Conservation (phyloP, 2,113 vertebrate genomes). For the Bucco capensis region DNA sequence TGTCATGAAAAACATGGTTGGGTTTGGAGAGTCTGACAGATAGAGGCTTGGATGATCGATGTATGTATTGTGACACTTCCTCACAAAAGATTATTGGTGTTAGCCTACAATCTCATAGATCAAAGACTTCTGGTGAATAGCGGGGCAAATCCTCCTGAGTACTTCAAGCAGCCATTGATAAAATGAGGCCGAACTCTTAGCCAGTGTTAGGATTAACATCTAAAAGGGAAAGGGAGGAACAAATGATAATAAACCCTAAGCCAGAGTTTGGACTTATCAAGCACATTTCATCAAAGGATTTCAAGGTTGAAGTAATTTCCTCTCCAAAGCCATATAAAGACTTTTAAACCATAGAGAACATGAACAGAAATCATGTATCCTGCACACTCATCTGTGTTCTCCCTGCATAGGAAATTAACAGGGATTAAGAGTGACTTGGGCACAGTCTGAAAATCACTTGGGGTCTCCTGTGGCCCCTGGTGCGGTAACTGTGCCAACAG, state of each 20-base stretch:
- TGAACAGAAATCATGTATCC: neutral
- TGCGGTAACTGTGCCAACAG: too few species aligned
- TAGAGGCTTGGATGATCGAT: conserved; percentile 37
- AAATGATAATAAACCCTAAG: neutral
- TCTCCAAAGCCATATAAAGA: neutral
- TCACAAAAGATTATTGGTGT: conserved; percentile 26
- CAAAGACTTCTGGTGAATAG: conserved; percentile 26
- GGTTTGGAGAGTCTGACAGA: conserved; percentile 41
- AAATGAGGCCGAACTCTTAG: neutral
- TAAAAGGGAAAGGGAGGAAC: neutral
- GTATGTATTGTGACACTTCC: conserved; percentile 59
- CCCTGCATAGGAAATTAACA: neutral
- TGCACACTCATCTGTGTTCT: neutral
- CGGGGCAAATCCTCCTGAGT: conserved; percentile 1
- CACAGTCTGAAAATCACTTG: too few species aligned
- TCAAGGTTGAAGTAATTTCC: neutral
- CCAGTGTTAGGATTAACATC: neutral
- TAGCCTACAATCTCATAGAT: conserved; percentile 24
- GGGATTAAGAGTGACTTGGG: neutral
- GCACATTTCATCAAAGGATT: neutral
- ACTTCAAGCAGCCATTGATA: conserved; percentile 4
- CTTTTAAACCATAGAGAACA: neutral
- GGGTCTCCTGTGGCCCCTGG: too few species aligned
- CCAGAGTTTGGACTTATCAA: neutral
- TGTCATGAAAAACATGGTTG: conserved; percentile 73